Base-by-base conservation (phyloP, 2,888 invertebrate species). In the Andrena fulva region DNA sequence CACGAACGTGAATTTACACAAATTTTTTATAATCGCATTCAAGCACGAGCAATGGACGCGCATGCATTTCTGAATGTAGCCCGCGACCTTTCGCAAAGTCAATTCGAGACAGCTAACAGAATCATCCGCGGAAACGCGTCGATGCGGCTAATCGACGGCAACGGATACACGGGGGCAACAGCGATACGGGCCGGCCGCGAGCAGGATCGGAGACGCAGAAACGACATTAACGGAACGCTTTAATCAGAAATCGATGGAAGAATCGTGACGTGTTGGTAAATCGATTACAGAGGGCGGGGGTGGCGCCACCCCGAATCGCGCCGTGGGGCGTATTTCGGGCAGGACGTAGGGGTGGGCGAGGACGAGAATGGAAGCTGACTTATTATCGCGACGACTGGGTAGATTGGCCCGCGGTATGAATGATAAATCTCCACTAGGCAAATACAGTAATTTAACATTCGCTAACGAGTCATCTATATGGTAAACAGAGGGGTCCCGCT, bases 391-490 rank as follows among this genome's bases (percentile, higher is more conserved):
- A 89, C 87, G 86, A 88, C 85, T 88, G 84, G 88, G 82, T 89
- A 89, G 88, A 91, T 91, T 91, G 91, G 90, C 90, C 90, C 88
- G 91, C 87, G 90, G 89, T 91, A 90, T 91, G 91, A 92, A 92
- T 92, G 91, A 91, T 92, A 91, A 93, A 92, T 92, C 90, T 90
- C 91, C 87, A 91, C 91, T 91, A 91, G 90, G 91, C 91, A 92
- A 92, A 92, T 91, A 90, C 91, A 91, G 91, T 91, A 91, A 92
- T 92, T 92, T 91, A 92, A 91, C 92, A 91, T 91, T 90, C 91
- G 90, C 92, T 92, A 92, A 93, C 92, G 92, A 93, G 92, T 92
- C 92, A 92, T 93, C 92, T 92, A 92, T 93, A 93, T 92, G 92
- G 92, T 92, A 92, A 92, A 92, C 91, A 92, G 92, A 87, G 84